Base-by-base conservation (phyloP, 2,888 invertebrate species). In the Steinernema hermaphroditum region DNA sequence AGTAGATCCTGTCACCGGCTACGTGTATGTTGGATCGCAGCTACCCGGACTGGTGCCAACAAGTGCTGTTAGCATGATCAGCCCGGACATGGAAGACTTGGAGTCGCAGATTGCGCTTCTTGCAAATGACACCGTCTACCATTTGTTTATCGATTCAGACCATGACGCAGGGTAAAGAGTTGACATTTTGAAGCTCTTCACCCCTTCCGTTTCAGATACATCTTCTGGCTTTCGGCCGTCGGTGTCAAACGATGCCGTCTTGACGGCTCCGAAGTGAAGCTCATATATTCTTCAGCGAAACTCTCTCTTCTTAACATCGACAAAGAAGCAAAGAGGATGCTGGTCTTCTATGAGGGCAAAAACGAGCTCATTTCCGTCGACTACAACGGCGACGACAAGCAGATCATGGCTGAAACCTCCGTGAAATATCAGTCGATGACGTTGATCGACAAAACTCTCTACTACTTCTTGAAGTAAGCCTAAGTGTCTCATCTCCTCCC, bases 141-240 rank as follows among this genome's bases (percentile, higher is more conserved):
- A 54, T 14, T 27, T 71, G 0, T 19, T 75, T 43, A 24, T 77
- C 2, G 69, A 74, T 34, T 68, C 74, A 8, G 44, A n/a, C 9
- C 74, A 74, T 27, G 69, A 37, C 8, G 62, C 62, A 22, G 34
- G 68, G 46, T 50, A 57, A 41, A 54, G 29, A n/a, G n/a, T n/a
- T n/a, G n/a, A n/a, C n/a, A n/a, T n/a, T n/a, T n/a, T n/a, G n/a
- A n/a, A n/a, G n/a, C n/a, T n/a, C n/a, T n/a, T n/a, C n/a, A n/a
- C n/a, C n/a, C n/a, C n/a, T n/a, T n/a, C 27, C 22, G 22, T 74
- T 76, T 71, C 62, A 77, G 78, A 34, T 76, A 75, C 68, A 41
- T 80, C 0, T 80, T 80, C 77, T 80, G 80, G 80, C 68, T 72
- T 9, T 75, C 77, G 24, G 49, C 69, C 9, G 37, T 46, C 16